Evolutionary conservation across 2,888 invertebrate species (phyloP), one percentile per base, ranked within the genome.

Genomic region (Adelognathus sp.): DNA sequence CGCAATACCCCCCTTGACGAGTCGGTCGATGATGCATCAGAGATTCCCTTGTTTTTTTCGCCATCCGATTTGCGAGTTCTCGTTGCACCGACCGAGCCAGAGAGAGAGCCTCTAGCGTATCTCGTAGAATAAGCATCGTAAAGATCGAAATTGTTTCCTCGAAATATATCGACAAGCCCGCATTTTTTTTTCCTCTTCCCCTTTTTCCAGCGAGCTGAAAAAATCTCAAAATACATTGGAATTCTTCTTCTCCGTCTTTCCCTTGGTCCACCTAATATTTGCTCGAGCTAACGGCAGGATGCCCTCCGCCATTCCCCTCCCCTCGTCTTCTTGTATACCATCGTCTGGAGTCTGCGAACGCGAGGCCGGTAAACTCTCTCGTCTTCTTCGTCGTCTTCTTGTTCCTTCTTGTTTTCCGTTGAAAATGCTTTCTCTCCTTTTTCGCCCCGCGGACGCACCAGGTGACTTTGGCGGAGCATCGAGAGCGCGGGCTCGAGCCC

Each of bases 121-220:
- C 61, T 66, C 79, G 82, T 81, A 84, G 84, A 84, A 85, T 88
- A 88, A 88, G 88, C 89, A 87, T 88, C 88, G 88, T 89, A 88
- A 88, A 89, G 86, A 88, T 87, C 85, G 85, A 86, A 88, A 89
- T 88, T 87, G 86, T 84, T 89, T 88, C 89, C 87, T 72, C 84
- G 88, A 88, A 88, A 82, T 54, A 36, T 81, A 58, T 79, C 67
- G 64, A 60, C 46, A 36, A 31, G 16, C 36, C 27, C 18, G 18
- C 44, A n/a, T 33, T 39, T 33, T 31, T 31, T 31, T 31, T 33
- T 54, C 21, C 9, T 61, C 39, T 61, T 63, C 44, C 24, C 14
- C 36, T 77, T n/a, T 64, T 64, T 61, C 50, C 39, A 61, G 21
- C 29, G 60, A 67, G 41, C 18, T 24, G n/a, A 39, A 70, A n/a